Evolutionary conservation across 2,113 vertebrate genomes (phyloP).

Genomic region (Epinephelus cyanopodus): DNA sequence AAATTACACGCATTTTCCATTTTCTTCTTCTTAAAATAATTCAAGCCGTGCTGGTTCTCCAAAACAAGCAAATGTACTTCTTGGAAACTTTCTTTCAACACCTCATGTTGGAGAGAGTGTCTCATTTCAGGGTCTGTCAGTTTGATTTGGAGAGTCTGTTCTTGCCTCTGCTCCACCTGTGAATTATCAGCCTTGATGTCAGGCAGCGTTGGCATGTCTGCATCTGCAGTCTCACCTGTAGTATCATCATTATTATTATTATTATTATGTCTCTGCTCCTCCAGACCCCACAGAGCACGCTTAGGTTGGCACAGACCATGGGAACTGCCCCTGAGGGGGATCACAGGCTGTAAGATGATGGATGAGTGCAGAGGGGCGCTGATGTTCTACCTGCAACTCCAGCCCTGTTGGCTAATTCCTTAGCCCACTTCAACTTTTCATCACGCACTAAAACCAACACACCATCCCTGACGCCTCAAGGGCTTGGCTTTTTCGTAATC

Average conservation of each 20-base stretch:
- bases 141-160: background rate
- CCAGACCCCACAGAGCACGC: conserved; percentile 68
- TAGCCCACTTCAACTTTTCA: conserved; percentile 82
- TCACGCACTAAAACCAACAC: conserved; percentile 69
- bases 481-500: conserved; percentile 67
- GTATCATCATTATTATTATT: conserved; percentile 54
- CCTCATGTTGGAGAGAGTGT: conserved; percentile 2
- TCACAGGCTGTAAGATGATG: conserved; percentile 78
- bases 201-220: conserved; percentile 61
- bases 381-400: conserved; percentile 67
- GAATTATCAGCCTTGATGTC: conserved; percentile 20
- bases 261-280: conserved; percentile 53
- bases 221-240: conserved; percentile 63
- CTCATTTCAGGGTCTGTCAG: background rate
- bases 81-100: background rate
- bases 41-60: background rate
- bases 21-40: background rate
- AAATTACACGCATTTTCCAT: background rate
- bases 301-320: conserved; percentile 79
- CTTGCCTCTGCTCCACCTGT: conserved; percentile 12
- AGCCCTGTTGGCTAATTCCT: conserved; percentile 83
- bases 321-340: conserved; percentile 84
- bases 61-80: background rate
- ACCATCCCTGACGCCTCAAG: conserved; percentile 64
- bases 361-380: conserved; percentile 62